phyloP scores from a whole-genome alignment of 2,888 invertebrate species.

The Drosophila leonis region DNA sequence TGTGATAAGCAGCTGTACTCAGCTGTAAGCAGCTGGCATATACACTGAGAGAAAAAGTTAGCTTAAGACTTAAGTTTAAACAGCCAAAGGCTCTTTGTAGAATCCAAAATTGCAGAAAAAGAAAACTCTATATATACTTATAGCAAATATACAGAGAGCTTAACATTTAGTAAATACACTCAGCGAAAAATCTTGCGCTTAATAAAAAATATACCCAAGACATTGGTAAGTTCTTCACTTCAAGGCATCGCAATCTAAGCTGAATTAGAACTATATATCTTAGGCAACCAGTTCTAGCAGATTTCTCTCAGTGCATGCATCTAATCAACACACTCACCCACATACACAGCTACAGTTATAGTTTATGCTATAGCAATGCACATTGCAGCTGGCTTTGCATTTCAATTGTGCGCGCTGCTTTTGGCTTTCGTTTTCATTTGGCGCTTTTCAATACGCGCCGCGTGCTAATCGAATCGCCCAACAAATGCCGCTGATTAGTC shows the following conservation, averaged over 20 bases:
- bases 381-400: slow-evolving; percentile 68
- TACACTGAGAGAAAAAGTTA: neutral
- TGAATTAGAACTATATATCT: neutral
- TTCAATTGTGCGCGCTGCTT: slow-evolving; percentile 68
- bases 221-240: neutral
- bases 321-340: neutral
- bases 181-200: neutral
- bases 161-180: neutral
- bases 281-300: too few species aligned
- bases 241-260: neutral
- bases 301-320: neutral
- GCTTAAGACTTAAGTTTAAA: too few species aligned
- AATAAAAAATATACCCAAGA: neutral
- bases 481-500: slow-evolving; percentile 63
- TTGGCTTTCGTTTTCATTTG: slow-evolving; percentile 58
- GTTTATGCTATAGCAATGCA: neutral
- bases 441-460: slow-evolving; percentile 25
- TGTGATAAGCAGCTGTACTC: neutral
- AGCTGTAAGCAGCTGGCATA: neutral
- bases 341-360: slow-evolving; percentile 11
- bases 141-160: neutral
- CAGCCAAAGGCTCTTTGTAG: too few species aligned
- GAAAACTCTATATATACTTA: neutral
- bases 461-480: slow-evolving; percentile 54
- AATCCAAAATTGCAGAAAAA: neutral